A percentile compares a stretch with the other conserved stretches of the same genome.
Evolutionary conservation across 2,113 vertebrate genomes (phyloP).

Genomic region (Noturus placidus): DNA sequence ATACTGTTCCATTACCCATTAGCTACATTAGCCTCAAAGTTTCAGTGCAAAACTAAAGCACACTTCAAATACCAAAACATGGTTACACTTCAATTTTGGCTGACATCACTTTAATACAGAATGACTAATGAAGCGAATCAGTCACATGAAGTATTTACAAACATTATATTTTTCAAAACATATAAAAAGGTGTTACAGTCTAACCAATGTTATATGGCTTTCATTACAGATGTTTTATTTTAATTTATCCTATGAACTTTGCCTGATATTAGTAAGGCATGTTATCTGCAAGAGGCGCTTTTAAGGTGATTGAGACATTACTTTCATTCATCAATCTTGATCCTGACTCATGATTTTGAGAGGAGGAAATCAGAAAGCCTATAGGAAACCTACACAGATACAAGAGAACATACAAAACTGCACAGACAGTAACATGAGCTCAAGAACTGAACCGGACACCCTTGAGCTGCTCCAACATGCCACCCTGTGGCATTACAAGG

Average conservation of each 20-base stretch:
- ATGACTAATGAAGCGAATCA: background rate
- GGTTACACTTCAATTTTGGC: background rate
- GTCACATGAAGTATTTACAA: background rate
- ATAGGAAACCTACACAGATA: background rate
- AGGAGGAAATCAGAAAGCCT: background rate
- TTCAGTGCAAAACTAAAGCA: background rate
- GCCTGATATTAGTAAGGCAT: background rate
- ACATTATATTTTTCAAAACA: background rate
- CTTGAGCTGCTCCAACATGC: background rate
- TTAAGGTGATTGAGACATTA: background rate
- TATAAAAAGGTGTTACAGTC: background rate
- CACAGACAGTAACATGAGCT: background rate
- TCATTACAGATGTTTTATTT: background rate
- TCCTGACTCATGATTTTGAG: background rate
- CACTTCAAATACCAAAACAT: background rate
- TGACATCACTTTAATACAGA: background rate
- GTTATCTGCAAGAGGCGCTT: background rate
- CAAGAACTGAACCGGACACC: background rate
- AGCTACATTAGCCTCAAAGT: background rate
- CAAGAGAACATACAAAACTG: background rate
- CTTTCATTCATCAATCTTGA: background rate
- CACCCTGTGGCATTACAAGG: background rate
- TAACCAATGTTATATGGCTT: background rate
- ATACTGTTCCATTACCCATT: background rate
- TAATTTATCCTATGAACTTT: background rate